phyloP scores from a whole-genome alignment of 2,797 vertebrate genomes.

The Lagocephalus sceleratus region DNA sequence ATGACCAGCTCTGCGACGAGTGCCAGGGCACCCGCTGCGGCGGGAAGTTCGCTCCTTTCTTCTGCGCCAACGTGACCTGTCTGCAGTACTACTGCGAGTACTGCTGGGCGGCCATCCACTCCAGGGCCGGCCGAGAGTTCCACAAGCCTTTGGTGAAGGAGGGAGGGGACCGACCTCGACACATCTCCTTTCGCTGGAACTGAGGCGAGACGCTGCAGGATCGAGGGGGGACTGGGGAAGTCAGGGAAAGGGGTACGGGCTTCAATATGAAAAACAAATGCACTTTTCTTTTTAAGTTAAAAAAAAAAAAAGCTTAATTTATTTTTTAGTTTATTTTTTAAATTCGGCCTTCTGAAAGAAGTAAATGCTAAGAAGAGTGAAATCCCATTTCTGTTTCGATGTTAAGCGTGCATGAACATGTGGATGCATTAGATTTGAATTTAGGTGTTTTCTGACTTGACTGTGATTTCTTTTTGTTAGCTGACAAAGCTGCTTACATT shows the following conservation, averaged over 20 bases:
- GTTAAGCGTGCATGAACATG: slow-evolving; percentile 82
- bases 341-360: slow-evolving; percentile 73
- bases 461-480: slow-evolving; percentile 76
- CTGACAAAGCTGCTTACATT: slow-evolving; percentile 79
- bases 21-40: slow-evolving; percentile 99
- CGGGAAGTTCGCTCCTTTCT: slow-evolving; percentile 98
- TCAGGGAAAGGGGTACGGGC: slow-evolving; percentile 57
- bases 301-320: slow-evolving; percentile 68
- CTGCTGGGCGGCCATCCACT: slow-evolving; percentile 99
- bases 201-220: slow-evolving; percentile 74
- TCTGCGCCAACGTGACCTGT: slow-evolving; percentile 99
- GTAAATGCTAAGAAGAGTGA: slow-evolving; percentile 70
- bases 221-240: slow-evolving; percentile 50
- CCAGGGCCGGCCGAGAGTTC: slow-evolving; percentile 96
- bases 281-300: slow-evolving; percentile 92
- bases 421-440: slow-evolving; percentile 81
- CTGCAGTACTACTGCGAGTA: slow-evolving; percentile 99
- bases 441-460: slow-evolving; percentile 76
- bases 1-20: slow-evolving; percentile 99
- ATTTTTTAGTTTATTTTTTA: slow-evolving; percentile 61
- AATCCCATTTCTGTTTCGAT: slow-evolving; percentile 77
- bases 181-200: slow-evolving; percentile 99
- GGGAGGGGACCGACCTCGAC: slow-evolving; percentile 97
- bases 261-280: slow-evolving; percentile 89
- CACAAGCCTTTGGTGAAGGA: slow-evolving; percentile 99